Percentiles rank a stretch among this genome's conserved stretches.
Conservation (phyloP, 2,113 vertebrate species). For the Macaca fascicularis region T2T-MFA8v1.1 NC_088381.1:77347501-77348000, state of each 20-base stretch:
- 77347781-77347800: background rate
- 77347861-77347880: background rate
- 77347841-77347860: background rate
- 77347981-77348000: background rate
- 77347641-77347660: background rate
- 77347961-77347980: background rate
- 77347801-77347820: background rate
- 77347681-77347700: background rate
- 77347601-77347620: accelerated
- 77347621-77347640: background rate
- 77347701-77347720: background rate
- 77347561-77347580: background rate
- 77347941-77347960: background rate
- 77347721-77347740: too few species aligned
- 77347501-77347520: constrained; percentile 12
- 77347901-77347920: too few species aligned
- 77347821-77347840: background rate
- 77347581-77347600: background rate
- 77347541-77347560: background rate
- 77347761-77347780: background rate
- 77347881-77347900: background rate
- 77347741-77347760: background rate
- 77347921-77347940: background rate
- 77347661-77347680: background rate
- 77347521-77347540: background rate